phyloP scores from a whole-genome alignment of 2,113 vertebrate genomes.

The Ochotona curzoniae region DNA sequence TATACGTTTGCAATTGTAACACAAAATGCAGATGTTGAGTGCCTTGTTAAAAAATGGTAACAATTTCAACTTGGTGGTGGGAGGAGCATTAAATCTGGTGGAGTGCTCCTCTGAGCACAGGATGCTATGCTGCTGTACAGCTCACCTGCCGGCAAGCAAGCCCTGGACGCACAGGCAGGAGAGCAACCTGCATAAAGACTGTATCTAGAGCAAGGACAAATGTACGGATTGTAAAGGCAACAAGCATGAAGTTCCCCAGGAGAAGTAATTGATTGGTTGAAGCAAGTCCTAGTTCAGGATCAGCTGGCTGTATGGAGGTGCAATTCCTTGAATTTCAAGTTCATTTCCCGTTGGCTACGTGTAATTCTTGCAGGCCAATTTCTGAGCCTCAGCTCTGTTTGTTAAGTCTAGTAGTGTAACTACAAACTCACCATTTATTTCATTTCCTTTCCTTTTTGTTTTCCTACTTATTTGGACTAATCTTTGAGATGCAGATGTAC shows the following conservation, averaged over 20 bases:
- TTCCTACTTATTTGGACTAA: background rate
- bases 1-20: background rate
- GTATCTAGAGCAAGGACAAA: background rate
- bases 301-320: too few species aligned
- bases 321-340: background rate
- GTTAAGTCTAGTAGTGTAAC: background rate
- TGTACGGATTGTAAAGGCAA: background rate
- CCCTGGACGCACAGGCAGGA: background rate
- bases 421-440: background rate
- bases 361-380: background rate
- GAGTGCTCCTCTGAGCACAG: background rate
- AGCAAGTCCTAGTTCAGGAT: background rate
- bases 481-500: background rate
- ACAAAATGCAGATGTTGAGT: background rate
- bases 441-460: background rate
- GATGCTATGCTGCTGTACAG: rapidly evolving
- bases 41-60: background rate
- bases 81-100: background rate
- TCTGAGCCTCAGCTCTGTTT: background rate
- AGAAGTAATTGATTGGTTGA: background rate
- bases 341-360: background rate
- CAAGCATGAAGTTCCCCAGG: background rate
- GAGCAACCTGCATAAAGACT: background rate
- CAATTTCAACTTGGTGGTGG: background rate
- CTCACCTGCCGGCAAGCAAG: background rate